Conservation (phyloP, 2,113 vertebrate genomes). For the Myrmecobius fasciatus region DNA sequence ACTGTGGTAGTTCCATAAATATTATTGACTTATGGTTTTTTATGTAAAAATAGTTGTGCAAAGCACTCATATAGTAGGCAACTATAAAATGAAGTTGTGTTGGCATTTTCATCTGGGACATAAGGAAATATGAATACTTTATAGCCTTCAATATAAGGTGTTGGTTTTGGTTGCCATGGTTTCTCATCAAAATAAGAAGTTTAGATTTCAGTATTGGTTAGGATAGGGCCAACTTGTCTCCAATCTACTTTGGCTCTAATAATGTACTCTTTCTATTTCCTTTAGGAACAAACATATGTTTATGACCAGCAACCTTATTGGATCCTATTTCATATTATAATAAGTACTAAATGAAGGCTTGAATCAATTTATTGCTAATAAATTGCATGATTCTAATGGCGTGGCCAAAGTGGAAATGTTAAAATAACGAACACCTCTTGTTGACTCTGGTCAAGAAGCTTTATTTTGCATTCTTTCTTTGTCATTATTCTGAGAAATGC, state of each 20-base stretch:
- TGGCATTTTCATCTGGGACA: background rate
- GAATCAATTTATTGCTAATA: constrained; percentile 64
- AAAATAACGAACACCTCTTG: constrained; percentile 73
- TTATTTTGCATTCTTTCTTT: constrained; percentile 75
- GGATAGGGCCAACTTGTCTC: constrained; percentile 49
- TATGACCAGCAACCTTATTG: constrained; percentile 72
- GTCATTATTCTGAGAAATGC: constrained; percentile 67
- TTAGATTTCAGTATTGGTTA: constrained; percentile 50
- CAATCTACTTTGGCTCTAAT: constrained; percentile 57
- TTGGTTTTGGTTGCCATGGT: background rate
- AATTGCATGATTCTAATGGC: constrained; percentile 76
- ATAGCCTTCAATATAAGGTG: background rate
- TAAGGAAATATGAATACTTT: background rate
- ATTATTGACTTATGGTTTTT: background rate
- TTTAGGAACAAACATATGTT: constrained; percentile 76
- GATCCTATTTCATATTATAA: constrained; percentile 65
- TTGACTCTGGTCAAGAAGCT: constrained; percentile 63
- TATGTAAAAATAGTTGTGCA: constrained; percentile 7
- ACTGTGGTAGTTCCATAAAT: constrained; percentile 10
- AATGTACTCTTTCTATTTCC: constrained; percentile 67
- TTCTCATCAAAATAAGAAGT: constrained; percentile 45
- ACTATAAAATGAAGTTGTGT: background rate
- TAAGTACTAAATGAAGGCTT: constrained; percentile 60
- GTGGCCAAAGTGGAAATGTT: constrained; percentile 75
- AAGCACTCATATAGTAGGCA: background rate